Base-by-base conservation (phyloP, 2,888 invertebrate genomes). In the Melieria picta region DNA sequence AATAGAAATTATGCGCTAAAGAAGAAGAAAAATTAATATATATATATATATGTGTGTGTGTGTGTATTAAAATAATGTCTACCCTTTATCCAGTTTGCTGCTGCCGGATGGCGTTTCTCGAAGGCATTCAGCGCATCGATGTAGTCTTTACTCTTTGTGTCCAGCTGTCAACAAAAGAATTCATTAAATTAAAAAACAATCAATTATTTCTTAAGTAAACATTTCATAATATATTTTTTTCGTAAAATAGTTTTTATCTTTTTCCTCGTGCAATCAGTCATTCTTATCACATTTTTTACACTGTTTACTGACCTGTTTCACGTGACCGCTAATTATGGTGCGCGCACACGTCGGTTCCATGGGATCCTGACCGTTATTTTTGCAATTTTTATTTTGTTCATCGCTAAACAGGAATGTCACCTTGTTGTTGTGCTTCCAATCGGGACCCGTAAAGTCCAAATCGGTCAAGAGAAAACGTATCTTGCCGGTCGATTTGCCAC, bases 1-100 rank as follows among this genome's bases (percentile, higher is more conserved):
- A 90, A 80, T 92, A 94, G 88, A 94, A 96, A 30, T 89, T 83
- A 85, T 95, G 94, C 81, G 90, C 94, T 94, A 86, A n/a, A 89
- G 88, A 66, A 62, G 16, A 50, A 58, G n/a, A 55, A 30, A 13
- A 43, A 43, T n/a, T 7, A 4, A 61, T 47, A 58, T 46, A n/a
- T 61, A 46, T 16, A 55, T n/a, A 43, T 30, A 56, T n/a, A 7
- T 65, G 16, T 42, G 5, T 30, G 7, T 48, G 4, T 48, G 10
- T 43, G 30, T 16, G 10, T 3, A 7, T 57, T n/a, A 13, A 30
- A 64, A 30, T 30, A 30, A 1, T 7, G 1, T 47, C 65, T 75
- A 85, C 85, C 76, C 62, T 72, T 74, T 43, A 83, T 72, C 87
- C 87, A 87, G 10, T 80, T 79, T 0, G 6, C 65, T 7, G 84